These are phyloP conservation scores for Lonchura striata DNA, from an alignment of 2,113 vertebrate genomes.

Conservation along the genomic window DNA sequence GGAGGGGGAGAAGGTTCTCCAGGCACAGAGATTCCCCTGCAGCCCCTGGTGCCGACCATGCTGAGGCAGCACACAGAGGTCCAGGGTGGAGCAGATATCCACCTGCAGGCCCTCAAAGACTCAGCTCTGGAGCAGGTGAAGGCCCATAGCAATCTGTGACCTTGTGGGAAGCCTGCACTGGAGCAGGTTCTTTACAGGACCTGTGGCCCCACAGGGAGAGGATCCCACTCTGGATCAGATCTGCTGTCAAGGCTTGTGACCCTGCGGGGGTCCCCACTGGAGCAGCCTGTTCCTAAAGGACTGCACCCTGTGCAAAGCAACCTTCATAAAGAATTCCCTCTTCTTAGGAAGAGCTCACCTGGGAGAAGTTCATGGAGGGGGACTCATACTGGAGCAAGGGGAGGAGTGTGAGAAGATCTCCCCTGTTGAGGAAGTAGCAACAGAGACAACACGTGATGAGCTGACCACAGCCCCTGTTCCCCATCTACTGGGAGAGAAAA, in stretches of 20 bases:
- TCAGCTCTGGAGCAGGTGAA: background rate
- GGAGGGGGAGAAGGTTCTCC: background rate
- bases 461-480: background rate
- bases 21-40: background rate
- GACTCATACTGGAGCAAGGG: background rate
- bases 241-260: background rate
- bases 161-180: background rate
- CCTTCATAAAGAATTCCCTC: background rate
- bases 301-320: background rate
- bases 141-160: background rate
- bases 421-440: background rate
- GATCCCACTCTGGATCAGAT: background rate
- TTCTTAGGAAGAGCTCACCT: background rate
- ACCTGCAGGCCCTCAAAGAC: background rate
- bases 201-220: background rate
- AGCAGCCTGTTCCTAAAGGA: background rate
- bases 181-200: background rate
- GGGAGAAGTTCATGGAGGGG: background rate
- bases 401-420: background rate
- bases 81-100: background rate
- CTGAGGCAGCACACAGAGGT: background rate
- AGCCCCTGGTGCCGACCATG: background rate
- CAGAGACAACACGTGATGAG: background rate
- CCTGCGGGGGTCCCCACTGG: accelerated
- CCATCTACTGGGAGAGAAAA: background rate